phyloP scores from a whole-genome alignment of 2,797 vertebrate genomes.

The Otus scops region DNA sequence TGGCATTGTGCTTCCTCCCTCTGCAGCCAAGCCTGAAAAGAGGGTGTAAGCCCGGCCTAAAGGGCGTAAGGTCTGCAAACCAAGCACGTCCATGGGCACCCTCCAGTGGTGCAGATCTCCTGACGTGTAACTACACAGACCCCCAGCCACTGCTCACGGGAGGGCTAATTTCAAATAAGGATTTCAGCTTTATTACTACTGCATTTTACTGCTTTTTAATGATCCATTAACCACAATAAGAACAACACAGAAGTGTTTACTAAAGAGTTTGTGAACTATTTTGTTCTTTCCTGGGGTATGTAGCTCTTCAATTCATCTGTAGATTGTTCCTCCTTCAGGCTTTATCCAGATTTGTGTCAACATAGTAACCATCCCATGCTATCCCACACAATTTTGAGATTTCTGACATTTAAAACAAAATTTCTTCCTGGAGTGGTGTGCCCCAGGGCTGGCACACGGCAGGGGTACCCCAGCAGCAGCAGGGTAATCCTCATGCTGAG shows the following conservation, averaged over 20 bases:
- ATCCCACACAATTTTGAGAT: background rate
- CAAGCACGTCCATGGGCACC: rapidly evolving
- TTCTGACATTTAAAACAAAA: background rate
- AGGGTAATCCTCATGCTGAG: rapidly evolving
- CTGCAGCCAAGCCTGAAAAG: background rate
- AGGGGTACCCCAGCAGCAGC: background rate
- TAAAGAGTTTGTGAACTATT: background rate
- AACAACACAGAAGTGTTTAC: background rate
- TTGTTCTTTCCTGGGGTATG: background rate
- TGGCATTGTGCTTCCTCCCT: rapidly evolving
- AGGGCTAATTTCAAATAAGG: background rate
- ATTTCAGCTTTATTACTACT: background rate
- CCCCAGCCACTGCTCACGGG: background rate
- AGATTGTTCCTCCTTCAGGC: background rate
- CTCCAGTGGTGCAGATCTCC: background rate
- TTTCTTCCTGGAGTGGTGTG: background rate
- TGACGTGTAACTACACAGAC: rapidly evolving
- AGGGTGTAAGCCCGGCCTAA: background rate
- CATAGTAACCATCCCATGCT: background rate
- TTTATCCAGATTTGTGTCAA: background rate
- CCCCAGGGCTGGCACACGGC: rapidly evolving
- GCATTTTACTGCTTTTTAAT: background rate
- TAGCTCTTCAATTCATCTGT: background rate
- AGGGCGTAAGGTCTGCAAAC: rapidly evolving
- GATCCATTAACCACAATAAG: background rate